Evolutionary conservation across 2,113 vertebrate species (phyloP).

Genomic region (Serinus canaria): DNA sequence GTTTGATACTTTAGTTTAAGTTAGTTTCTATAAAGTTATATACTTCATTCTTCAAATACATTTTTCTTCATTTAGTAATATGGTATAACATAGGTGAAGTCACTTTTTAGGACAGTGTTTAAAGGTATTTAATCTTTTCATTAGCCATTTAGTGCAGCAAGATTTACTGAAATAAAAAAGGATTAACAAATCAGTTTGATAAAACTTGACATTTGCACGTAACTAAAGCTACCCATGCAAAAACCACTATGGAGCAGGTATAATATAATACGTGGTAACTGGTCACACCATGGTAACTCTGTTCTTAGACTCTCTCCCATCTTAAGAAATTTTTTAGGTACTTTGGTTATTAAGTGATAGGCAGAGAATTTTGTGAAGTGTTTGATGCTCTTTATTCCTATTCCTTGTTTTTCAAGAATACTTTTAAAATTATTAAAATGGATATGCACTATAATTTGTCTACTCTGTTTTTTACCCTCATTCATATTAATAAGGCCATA

Average conservation of each 20-base stretch:
- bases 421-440: not conserved
- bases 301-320: not conserved
- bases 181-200: not conserved
- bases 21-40: not conserved
- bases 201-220: not conserved
- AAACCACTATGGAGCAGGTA: not conserved
- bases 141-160: not conserved
- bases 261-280: not conserved
- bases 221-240: not conserved
- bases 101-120: not conserved
- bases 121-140: not conserved
- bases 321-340: not conserved
- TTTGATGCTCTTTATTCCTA: not conserved
- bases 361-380: not conserved
- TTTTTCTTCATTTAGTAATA: not conserved
- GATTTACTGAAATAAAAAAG: not conserved
- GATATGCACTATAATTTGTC: not conserved
- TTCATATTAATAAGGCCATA: not conserved
- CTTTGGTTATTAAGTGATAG: not conserved
- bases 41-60: not conserved
- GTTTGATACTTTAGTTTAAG: not conserved
- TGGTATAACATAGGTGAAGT: not conserved
- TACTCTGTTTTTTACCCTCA: not conserved
- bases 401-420: not conserved
- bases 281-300: not conserved